Percentiles rank a stretch among this genome's conserved stretches.
These are phyloP conservation scores for Turnix velox DNA, from an alignment of 2,113 vertebrate species.

Conservation along the genomic window DNA sequence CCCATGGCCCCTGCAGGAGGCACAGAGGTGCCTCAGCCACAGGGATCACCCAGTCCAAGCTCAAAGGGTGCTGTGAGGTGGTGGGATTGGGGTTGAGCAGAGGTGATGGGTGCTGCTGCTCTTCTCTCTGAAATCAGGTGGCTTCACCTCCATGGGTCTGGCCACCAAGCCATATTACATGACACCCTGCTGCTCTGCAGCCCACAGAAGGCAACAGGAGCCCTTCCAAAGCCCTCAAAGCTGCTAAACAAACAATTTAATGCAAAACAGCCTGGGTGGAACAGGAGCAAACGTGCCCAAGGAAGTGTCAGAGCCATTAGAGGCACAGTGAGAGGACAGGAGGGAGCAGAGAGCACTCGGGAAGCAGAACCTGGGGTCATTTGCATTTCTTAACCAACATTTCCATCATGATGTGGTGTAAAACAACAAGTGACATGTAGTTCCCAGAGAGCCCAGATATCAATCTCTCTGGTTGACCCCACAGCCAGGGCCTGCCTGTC, in stretches of 20 bases:
- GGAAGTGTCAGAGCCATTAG: not conserved
- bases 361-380: not conserved
- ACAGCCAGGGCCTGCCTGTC: not conserved
- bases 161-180: rapidly evolving
- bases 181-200: not conserved
- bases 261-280: slow-evolving; percentile 8
- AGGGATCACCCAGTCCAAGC: rapidly evolving
- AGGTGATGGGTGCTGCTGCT: rapidly evolving
- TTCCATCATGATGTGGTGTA: not conserved
- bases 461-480: not conserved
- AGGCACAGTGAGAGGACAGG: not conserved
- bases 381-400: not conserved
- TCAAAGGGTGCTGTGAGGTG: not conserved
- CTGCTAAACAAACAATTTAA: slow-evolving; percentile 55
- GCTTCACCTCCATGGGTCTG: not conserved
- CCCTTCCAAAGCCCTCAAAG: slow-evolving; percentile 34
- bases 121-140: rapidly evolving
- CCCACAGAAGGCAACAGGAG: not conserved
- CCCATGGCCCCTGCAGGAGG: rapidly evolving
- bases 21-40: not conserved
- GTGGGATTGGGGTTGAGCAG: rapidly evolving
- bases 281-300: slow-evolving; percentile 39
- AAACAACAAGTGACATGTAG: rapidly evolving
- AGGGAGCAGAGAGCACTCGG: rapidly evolving
- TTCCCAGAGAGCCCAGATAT: not conserved